Evolutionary conservation across 2,113 vertebrate genomes (phyloP), one percentile per base, ranked within the genome.

Genomic region (Phasianus colchicus): DNA sequence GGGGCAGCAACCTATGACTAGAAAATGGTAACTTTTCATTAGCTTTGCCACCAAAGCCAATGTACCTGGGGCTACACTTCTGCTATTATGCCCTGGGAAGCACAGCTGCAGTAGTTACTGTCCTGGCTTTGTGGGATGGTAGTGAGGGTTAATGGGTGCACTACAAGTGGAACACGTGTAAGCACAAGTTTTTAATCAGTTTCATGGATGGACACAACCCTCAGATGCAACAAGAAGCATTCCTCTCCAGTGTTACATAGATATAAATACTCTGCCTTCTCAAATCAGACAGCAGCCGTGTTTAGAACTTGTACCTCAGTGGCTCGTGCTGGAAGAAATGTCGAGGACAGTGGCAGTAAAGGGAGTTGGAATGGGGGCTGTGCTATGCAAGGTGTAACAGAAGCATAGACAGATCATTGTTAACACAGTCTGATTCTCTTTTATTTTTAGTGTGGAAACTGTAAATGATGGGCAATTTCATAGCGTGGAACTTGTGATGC

Each of bases 401-500:
- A 66, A 69, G 27, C 61, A 42, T 20, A 22, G 50, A 10, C 21
- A 54, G 16, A 19, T 64, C 36, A 5, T 67, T 79, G 16, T 55
- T 95, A 85, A 67, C 4, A 0, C 40, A 42, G 30, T 13, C 69
- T 89, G 24, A 90, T 85, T 69, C 4, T 54, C 14, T 93, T 81
- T 95, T 77, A 38, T 42, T 67, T 83, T 47, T 95, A 99, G 99
- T 20, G 99, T 99, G 97, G 99, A 99, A 98, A 99, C 99, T 0
- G 98, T 99, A 95, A 99, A 99, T 7, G 99, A 99, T 6, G 99
- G 99, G 32, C 98, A 99, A 79, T 99, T 99, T 93, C 99, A 99
- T 60, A 98, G 98, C 0, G 99, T 99, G 65, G 99, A 99, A 96
- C 97, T 99, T 9, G 94, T 99, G 96, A 99, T 99, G 97, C 97